Evolutionary conservation across 2,113 vertebrate species (phyloP).

Genomic region (Empidonax alnorum): DNA sequence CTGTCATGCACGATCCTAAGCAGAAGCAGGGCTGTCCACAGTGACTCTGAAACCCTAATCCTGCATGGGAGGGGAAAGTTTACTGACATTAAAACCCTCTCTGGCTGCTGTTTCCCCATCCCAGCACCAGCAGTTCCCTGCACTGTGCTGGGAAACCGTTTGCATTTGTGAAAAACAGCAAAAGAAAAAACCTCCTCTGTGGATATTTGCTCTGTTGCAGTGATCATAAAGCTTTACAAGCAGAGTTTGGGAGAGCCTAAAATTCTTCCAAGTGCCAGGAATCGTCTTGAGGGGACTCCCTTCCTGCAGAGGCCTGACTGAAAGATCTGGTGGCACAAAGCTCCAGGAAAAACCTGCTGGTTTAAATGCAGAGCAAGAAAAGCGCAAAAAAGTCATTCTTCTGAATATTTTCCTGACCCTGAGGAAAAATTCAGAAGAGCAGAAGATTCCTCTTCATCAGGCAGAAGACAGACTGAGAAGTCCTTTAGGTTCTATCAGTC

Average conservation of each 20-base stretch:
- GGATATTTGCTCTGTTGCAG: background rate
- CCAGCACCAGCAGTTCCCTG: background rate
- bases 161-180: background rate
- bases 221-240: background rate
- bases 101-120: background rate
- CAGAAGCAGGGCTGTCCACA: background rate
- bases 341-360: background rate
- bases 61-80: fast-evolving
- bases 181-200: background rate
- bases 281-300: background rate
- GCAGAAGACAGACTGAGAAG: background rate
- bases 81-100: background rate
- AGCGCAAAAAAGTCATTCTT: background rate
- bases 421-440: no score
- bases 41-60: background rate
- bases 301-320: background rate
- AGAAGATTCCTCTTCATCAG: background rate
- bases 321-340: background rate
- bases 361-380: background rate
- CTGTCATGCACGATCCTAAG: background rate
- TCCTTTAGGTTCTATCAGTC: background rate
- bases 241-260: background rate
- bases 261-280: background rate
- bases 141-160: background rate
- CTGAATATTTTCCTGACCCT: background rate